These are phyloP conservation scores for Zaprionus camerounensis DNA, from an alignment of 1,140 invertebrate species.

Conservation along the genomic window DNA sequence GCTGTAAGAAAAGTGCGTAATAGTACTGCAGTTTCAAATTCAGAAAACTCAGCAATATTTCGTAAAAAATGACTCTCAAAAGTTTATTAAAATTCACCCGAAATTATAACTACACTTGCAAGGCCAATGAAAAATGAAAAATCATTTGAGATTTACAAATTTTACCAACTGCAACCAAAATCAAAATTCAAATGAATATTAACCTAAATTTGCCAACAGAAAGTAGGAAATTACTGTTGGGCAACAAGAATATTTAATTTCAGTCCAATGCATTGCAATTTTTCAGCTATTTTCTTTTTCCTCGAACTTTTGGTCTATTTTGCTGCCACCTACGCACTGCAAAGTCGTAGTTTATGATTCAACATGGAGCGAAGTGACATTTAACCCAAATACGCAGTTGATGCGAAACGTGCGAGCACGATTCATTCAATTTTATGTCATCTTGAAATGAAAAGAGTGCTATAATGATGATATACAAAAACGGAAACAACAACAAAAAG, in stretches of 20 bases:
- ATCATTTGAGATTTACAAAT: no score
- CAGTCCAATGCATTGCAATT: background rate
- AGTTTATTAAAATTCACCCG: no score
- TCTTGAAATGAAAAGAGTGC: conserved; percentile 53
- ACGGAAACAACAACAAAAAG: conserved; percentile 30
- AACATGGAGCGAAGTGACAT: conserved; percentile 58
- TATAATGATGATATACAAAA: conserved; percentile 63
- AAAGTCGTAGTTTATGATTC: conserved; percentile 14
- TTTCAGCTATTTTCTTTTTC: background rate
- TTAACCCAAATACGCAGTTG: conserved; percentile 76
- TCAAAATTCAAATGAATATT: no score
- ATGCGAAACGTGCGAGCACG: conserved; percentile 67
- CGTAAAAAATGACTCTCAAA: background rate
- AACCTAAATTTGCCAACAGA: no score
- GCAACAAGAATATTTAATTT: background rate
- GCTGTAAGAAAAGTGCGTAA: no score
- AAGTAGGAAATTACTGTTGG: background rate
- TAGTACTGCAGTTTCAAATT: no score
- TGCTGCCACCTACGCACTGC: conserved; percentile 30
- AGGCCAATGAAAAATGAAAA: background rate
- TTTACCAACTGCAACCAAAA: no score
- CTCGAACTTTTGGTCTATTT: background rate
- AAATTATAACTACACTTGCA: no score
- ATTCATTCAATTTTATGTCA: conserved; percentile 67
- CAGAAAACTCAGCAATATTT: background rate